A percentile compares a stretch with the other conserved stretches of the same genome.
Evolutionary conservation across 1,140 invertebrate genomes (phyloP).

Genomic region (Gryon sp.): DNA sequence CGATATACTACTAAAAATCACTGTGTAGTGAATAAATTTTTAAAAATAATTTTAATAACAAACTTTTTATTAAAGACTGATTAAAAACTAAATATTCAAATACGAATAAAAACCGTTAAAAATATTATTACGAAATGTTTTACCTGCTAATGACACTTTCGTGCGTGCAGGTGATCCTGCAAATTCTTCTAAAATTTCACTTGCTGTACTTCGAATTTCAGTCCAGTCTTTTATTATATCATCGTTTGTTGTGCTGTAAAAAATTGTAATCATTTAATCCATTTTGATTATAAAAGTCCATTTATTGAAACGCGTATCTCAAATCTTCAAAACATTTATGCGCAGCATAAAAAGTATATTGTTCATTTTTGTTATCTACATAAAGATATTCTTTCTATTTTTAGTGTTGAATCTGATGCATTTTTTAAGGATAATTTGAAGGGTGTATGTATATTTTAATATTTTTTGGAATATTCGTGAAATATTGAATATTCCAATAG

Average conservation of each 20-base stretch:
- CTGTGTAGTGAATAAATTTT: too few species aligned
- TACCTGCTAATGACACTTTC: conserved; percentile 88
- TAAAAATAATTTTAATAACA: too few species aligned
- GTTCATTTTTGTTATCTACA: too few species aligned
- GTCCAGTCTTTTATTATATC: conserved; percentile 95
- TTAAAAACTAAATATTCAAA: conserved; percentile 10
- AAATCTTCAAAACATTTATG: conserved; percentile 6
- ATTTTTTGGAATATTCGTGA: too few species aligned
- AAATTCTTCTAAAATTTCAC: conserved; percentile 83
- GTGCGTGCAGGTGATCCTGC: conserved; percentile 79
- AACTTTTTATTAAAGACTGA: too few species aligned
- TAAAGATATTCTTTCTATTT: too few species aligned
- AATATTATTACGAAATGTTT: conserved; percentile 1
- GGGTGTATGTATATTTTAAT: too few species aligned
- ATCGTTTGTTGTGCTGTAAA: conserved; percentile 87
- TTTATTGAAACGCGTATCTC: background rate
- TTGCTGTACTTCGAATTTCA: conserved; percentile 90
- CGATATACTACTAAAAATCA: too few species aligned
- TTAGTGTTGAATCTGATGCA: too few species aligned
- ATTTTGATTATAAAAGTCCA: background rate
- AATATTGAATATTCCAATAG: too few species aligned
- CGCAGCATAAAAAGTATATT: conserved; percentile 3
- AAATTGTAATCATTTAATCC: too few species aligned
- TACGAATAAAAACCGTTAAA: background rate
- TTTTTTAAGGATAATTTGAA: too few species aligned